Conservation (phyloP, 2,113 vertebrate species). For the Seriola quinqueradiata region DNA sequence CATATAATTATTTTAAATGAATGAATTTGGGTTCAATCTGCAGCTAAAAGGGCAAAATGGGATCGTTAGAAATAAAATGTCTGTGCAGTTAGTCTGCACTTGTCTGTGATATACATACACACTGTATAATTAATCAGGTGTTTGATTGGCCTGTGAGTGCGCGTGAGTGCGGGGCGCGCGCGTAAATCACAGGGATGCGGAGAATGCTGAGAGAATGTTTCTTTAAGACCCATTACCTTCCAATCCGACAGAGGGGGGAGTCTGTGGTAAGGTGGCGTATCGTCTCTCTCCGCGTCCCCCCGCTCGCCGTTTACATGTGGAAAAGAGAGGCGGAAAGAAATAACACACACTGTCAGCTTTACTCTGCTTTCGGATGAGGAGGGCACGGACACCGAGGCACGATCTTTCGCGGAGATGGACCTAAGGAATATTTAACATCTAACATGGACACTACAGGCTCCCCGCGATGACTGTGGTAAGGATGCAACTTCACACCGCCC, state of each 20-base stretch:
- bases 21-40: not conserved
- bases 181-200: slow-evolving; percentile 79
- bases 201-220: slow-evolving; percentile 84
- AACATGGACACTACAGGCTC: slow-evolving; percentile 74
- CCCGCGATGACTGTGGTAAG: slow-evolving; percentile 84
- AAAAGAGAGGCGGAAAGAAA: slow-evolving; percentile 54
- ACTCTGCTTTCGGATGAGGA: slow-evolving; percentile 58
- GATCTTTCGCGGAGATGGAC: slow-evolving; percentile 69
- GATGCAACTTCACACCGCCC: slow-evolving; percentile 78
- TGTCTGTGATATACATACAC: slow-evolving; percentile 38
- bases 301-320: slow-evolving; percentile 82
- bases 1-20: not conserved
- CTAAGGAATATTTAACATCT: slow-evolving; percentile 70
- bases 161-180: slow-evolving; percentile 58
- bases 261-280: slow-evolving; percentile 80
- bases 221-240: slow-evolving; percentile 88
- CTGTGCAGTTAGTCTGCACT: slow-evolving; percentile 31
- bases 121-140: slow-evolving; percentile 74
- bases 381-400: slow-evolving; percentile 52
- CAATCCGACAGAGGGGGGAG: slow-evolving; percentile 78
- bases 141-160: slow-evolving; percentile 68
- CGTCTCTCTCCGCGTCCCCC: slow-evolving; percentile 74
- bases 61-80: slow-evolving; percentile 5
- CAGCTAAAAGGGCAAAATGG: not conserved
- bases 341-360: slow-evolving; percentile 35